Conservation (phyloP, 2,888 invertebrate genomes). For the Limenitis arthemis region DNA sequence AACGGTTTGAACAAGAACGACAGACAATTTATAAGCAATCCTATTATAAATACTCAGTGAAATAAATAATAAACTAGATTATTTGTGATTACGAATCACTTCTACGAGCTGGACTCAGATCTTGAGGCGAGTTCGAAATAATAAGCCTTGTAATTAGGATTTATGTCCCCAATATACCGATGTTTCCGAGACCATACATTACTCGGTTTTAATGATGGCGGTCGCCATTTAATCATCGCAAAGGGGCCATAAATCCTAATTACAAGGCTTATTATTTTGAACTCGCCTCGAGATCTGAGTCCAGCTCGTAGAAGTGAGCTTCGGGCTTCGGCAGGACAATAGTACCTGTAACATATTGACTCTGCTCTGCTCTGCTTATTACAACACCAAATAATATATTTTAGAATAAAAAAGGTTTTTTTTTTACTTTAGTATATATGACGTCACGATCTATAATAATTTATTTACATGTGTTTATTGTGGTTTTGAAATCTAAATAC, state of each 20-base stretch:
- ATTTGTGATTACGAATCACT: conserved; percentile 37
- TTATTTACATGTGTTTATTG: no score
- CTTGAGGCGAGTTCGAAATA: conserved; percentile 52
- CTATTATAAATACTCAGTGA: conserved; percentile 3
- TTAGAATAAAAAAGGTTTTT: not conserved
- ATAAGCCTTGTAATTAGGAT: conserved; percentile 65
- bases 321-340: conserved; percentile 45
- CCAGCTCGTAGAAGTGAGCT: conserved; percentile 13
- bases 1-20: not conserved
- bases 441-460: no score
- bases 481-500: no score
- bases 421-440: no score
- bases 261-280: conserved; percentile 65
- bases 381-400: conserved; percentile 8
- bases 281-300: conserved; percentile 43
- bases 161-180: conserved; percentile 44
- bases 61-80: conserved; percentile 23
- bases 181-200: conserved; percentile 40
- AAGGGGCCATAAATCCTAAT: conserved; percentile 63
- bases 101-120: conserved; percentile 35
- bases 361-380: conserved; percentile 19
- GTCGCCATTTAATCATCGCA: conserved; percentile 55
- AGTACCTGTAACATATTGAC: conserved; percentile 40
- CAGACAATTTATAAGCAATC: conserved; percentile 1
- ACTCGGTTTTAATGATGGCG: conserved; percentile 44